phyloP scores from a whole-genome alignment of 2,797 vertebrate genomes.

The Xiphorhynchus erythropygius region DNA sequence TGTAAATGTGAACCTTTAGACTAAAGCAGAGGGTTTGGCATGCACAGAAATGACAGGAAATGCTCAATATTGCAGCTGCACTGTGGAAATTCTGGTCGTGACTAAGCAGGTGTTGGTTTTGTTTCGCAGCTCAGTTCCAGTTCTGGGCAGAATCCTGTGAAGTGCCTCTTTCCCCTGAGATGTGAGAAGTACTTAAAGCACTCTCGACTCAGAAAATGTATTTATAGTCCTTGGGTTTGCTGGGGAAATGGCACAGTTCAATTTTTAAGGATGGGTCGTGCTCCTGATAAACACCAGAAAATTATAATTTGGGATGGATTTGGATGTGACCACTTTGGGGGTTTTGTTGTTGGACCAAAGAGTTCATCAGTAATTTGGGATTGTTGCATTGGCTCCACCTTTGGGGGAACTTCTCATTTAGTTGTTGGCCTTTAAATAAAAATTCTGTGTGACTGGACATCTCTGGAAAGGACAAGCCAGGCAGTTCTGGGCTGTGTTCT shows the following conservation, averaged over 20 bases:
- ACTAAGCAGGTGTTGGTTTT: neutral
- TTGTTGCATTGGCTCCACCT: neutral
- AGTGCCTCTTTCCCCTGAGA: neutral
- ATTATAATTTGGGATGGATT: neutral
- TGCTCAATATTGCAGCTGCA: neutral
- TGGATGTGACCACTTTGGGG: rapidly evolving
- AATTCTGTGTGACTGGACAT: rapidly evolving
- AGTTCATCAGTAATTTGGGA: neutral
- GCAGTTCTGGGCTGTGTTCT: rapidly evolving
- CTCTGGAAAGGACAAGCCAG: neutral
- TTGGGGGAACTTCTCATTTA: neutral
- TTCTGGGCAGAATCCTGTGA: neutral
- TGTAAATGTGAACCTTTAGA: neutral
- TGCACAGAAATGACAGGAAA: neutral
- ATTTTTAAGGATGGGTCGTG: neutral
- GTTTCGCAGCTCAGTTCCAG: neutral
- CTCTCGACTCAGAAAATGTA: neutral
- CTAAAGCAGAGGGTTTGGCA: neutral
- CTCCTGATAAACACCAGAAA: neutral
- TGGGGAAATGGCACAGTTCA: neutral
- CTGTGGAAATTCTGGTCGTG: neutral
- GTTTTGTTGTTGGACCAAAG: neutral
- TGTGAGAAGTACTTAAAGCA: neutral
- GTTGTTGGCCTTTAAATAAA: neutral
- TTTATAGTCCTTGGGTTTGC: neutral